A percentile compares a stretch with the other conserved stretches of the same genome.
phyloP scores from a whole-genome alignment of 2,113 vertebrate species.

The Antechinus flavipes region DNA sequence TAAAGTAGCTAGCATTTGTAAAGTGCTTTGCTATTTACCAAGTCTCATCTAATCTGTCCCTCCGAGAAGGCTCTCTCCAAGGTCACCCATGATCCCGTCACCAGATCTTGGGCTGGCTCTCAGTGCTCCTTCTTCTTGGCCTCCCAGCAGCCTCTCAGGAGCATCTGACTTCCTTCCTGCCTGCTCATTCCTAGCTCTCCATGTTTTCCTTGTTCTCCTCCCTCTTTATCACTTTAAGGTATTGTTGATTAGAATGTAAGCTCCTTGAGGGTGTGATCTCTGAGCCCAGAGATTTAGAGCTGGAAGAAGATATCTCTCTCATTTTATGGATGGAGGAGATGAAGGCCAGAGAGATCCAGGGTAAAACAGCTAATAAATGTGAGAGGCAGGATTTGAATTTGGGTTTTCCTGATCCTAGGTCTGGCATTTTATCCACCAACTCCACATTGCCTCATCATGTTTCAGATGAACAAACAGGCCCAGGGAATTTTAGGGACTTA shows the following conservation, averaged over 20 bases:
- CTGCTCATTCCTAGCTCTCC: neutral
- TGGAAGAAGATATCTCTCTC: neutral
- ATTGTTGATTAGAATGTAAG: neutral
- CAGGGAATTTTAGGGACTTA: neutral
- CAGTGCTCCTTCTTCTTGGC: neutral
- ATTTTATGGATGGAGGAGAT: neutral
- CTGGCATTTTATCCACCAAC: neutral
- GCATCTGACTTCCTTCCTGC: neutral
- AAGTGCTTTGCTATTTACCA: neutral
- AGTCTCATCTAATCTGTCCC: neutral
- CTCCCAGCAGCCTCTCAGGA: neutral
- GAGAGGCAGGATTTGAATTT: neutral
- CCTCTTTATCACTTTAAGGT: neutral
- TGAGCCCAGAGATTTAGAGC: neutral
- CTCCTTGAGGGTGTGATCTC: neutral
- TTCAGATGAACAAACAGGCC: neutral
- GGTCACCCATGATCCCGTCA: neutral
- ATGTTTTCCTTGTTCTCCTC: neutral
- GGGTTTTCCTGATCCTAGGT: neutral
- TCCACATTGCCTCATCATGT: neutral
- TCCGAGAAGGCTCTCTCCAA: neutral
- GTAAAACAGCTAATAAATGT: neutral
- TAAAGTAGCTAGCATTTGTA: neutral
- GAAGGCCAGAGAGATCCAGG: neutral
- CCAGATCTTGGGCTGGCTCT: neutral